Conservation (phyloP, 2,113 vertebrate genomes). For the Tinamus guttatus region DNA sequence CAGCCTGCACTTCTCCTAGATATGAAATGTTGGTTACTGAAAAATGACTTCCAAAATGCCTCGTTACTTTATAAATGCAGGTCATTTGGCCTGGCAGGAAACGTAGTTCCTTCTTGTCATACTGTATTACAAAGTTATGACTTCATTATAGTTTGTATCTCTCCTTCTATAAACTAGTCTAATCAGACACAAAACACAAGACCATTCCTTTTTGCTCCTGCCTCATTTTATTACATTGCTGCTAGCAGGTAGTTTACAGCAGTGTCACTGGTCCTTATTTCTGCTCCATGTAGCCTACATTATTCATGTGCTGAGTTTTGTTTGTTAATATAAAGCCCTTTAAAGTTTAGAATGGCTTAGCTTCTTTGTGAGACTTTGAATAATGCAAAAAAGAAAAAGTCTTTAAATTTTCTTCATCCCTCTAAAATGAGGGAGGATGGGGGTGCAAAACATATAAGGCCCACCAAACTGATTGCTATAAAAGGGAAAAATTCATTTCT, state of each 20-base stretch:
- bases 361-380: conserved; percentile 30
- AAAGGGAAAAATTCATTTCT: conserved; percentile 57
- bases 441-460: background rate
- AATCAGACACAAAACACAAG: conserved; percentile 2
- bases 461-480: background rate
- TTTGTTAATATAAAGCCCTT: conserved; percentile 31
- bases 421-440: background rate
- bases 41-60: background rate
- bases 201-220: conserved; percentile 40
- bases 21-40: background rate
- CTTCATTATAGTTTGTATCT: background rate
- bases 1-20: background rate
- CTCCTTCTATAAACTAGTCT: background rate
- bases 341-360: conserved; percentile 17
- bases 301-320: conserved; percentile 16
- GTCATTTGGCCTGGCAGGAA: background rate
- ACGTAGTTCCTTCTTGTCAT: background rate
- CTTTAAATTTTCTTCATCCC: background rate
- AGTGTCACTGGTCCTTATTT: background rate
- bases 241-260: conserved; percentile 48
- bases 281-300: conserved; percentile 3
- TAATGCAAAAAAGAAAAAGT: background rate
- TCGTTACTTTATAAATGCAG: background rate
- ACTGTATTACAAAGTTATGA: background rate
- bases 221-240: conserved; percentile 40